Base-by-base conservation (phyloP, 2,797 vertebrate genomes). In the Myripristis jacobus region DNA sequence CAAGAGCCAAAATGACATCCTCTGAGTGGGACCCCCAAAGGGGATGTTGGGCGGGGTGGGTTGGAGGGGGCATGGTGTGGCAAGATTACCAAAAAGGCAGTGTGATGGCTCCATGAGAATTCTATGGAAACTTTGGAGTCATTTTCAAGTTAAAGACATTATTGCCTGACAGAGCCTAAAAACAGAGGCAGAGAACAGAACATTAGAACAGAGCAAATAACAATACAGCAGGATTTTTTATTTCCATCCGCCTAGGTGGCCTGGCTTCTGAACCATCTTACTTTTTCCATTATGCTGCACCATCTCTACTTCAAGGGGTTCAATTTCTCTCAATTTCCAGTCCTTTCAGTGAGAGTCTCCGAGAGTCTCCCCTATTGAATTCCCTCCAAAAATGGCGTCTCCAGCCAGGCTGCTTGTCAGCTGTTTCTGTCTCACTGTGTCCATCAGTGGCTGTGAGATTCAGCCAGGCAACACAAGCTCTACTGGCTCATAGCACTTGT, bases 301-400 rank as follows among this genome's bases (percentile, higher is more conserved):
- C 9, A 51, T 65, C 24, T 38, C 12, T 16, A 55, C 77, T 70
- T 77, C 67, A 75, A 66, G 48, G 44, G 65, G 77, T 75, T 72
- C 36, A 60, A 44, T 80, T 66, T 50, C 36, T 46, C 59, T 71
- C 58, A 31, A 76, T 73, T 75, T 73, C 5, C 41, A 66, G 4
- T 67, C 34, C n/a, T 36, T 63, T 61, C 48, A 34, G 31, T 15
- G 6, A 62, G 24, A 62, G 24, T 56, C 55, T 73, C 47, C 46
- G 16, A 29, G 18, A 52, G 52, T 22, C 50, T 54, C 25, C 25
- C 58, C 29, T 52, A 24, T 53, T 63, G 43, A 64, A 66, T 38
- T 64, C 34, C 34, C 31, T 22, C 47, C 46, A 61, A 72, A 44
- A 46, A 21, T 44, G 66, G 16, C 0, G 0, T 66, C 21, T 78